Evolutionary conservation across 1,140 invertebrate species (phyloP), one percentile per base, ranked within the genome.

Genomic region (Drosophila dunni): DNA sequence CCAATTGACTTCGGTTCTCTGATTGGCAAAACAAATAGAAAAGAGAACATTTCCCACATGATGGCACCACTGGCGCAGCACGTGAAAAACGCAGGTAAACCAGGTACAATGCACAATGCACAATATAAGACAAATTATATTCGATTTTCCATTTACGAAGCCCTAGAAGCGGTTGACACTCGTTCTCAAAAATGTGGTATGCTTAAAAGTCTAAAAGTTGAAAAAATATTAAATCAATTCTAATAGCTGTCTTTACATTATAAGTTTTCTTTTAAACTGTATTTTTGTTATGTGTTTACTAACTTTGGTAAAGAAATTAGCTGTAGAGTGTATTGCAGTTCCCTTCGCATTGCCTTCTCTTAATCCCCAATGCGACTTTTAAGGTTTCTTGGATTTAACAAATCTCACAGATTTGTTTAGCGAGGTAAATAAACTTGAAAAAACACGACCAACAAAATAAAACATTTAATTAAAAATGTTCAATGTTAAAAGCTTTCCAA

Each of bases 71-170:
- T 17, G 63, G 42, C 42, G 45, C 36, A 13, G 72, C 83, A 88
- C 84, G 74, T 83, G 79, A 80, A 50, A 63, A 73, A 64, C 57
- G 50, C 69, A 73, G 63, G 69, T 63, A 71, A 75, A 67, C 51
- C 3, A 29, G 3, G 24, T 6, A 29, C 24, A 29, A 29, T 29
- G 24, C 24, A 29, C 24, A 64, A 61, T 53, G 58, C 54, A 56
- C 15, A 36, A 68, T 54, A 44, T 24, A 8, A 78, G 53, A 62
- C 46, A 72, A 63, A 82, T 69, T 78, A 75, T 78, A 54, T 83
- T 86, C 83, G 80, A 89, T 84, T 75, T 89, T 84, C 65, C 84
- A 77, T 77, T 77, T 74, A 8, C 7, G 75, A 89, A 89, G 66
- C 84, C 85, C 53, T 48, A 80, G 7, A 48, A 88, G 46, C 20